These are phyloP conservation scores for Busseola fusca DNA, from an alignment of 2,888 invertebrate species.

Conservation along the genomic window DNA sequence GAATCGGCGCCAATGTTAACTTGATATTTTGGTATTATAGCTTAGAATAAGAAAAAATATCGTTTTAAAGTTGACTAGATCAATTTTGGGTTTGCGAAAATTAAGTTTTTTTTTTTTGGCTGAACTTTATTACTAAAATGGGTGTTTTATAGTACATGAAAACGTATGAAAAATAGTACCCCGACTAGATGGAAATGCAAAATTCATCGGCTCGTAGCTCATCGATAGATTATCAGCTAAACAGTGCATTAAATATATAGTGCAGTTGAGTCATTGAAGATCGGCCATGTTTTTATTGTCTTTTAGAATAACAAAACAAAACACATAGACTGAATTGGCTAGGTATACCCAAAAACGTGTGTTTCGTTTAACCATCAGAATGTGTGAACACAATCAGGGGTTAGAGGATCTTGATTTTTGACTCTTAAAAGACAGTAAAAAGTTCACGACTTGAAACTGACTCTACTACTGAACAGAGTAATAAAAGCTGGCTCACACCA, in stretches of 20 bases:
- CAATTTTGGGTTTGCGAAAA: slow-evolving; percentile 85
- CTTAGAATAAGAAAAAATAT: slow-evolving; percentile 76
- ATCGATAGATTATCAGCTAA: slow-evolving; percentile 50
- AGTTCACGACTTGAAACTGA: slow-evolving; percentile 13
- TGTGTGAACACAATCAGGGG: neutral
- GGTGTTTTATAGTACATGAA: slow-evolving; percentile 61
- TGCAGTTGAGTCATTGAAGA: slow-evolving; percentile 22
- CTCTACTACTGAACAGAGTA: slow-evolving; percentile 44
- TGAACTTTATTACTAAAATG: slow-evolving; percentile 73
- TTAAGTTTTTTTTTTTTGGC: slow-evolving; percentile 74
- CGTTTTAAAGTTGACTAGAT: slow-evolving; percentile 85
- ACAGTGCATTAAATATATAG: slow-evolving; percentile 51
- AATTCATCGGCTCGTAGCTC: slow-evolving; percentile 59
- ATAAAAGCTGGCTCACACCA: slow-evolving; percentile 37
- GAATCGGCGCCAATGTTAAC: too few species aligned
- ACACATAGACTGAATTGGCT: neutral
- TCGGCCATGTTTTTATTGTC: slow-evolving; percentile 33
- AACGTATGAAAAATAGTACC: slow-evolving; percentile 65
- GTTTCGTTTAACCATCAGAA: neutral
- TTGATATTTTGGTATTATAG: slow-evolving; percentile 82
- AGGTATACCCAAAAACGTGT: neutral
- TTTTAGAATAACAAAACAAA: slow-evolving; percentile 23
- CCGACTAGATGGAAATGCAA: slow-evolving; percentile 75
- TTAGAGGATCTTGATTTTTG: neutral
- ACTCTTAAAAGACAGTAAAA: slow-evolving; percentile 45